These are phyloP conservation scores for Tricholauxania praeusta DNA, from an alignment of 2,888 invertebrate species.

Conservation along the genomic window DNA sequence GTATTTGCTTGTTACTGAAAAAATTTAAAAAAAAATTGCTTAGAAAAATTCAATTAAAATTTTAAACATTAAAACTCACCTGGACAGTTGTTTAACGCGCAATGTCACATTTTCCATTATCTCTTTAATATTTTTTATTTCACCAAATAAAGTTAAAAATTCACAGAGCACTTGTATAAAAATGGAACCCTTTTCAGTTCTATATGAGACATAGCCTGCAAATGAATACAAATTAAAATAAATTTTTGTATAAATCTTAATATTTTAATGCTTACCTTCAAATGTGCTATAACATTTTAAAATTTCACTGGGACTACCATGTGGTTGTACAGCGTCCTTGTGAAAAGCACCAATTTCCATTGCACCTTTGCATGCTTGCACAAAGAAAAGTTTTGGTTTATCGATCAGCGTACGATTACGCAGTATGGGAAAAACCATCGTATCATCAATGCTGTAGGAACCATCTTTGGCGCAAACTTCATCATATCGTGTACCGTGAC, in stretches of 20 bases:
- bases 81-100: conserved; percentile 51
- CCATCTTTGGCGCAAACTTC: conserved; percentile 61
- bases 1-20: conserved; percentile 61
- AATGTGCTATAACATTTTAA: conserved; percentile 66
- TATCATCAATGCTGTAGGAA: conserved; percentile 61
- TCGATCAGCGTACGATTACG: conserved; percentile 58
- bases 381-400: conserved; percentile 65
- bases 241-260: not conserved
- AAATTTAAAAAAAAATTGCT: conserved; percentile 12
- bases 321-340: conserved; percentile 57
- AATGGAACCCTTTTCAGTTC: conserved; percentile 60
- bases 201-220: conserved; percentile 63
- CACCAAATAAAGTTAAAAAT: conserved; percentile 53
- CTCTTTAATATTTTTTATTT: conserved; percentile 55
- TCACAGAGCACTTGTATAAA: conserved; percentile 64
- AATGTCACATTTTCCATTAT: conserved; percentile 60
- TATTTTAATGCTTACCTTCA: conserved; percentile 53
- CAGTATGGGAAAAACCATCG: conserved; percentile 61
- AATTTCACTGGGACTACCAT: conserved; percentile 61
- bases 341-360: conserved; percentile 55
- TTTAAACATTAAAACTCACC: conserved; percentile 48
- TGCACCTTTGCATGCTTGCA: conserved; percentile 66
- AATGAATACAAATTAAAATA: conserved; percentile 18
- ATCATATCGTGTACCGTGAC: conserved; percentile 62
- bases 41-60: too few species aligned